Evolutionary conservation across 2,888 invertebrate genomes (phyloP).

Genomic region (Linnaemya tessellans): DNA sequence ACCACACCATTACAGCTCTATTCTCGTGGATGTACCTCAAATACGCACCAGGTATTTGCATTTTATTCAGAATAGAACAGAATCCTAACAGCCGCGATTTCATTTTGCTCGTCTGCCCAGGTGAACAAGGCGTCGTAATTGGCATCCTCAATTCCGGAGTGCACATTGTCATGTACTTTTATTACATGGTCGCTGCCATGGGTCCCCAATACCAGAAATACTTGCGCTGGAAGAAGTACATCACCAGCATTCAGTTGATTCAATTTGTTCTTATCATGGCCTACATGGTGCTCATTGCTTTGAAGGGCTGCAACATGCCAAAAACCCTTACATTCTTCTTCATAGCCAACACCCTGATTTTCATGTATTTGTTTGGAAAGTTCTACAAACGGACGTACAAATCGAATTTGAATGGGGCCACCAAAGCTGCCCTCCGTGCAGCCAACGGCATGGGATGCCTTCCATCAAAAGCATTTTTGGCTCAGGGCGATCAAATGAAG

Average conservation of each 20-base stretch:
- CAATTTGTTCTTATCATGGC: slow-evolving; percentile 88
- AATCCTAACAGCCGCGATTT: background rate
- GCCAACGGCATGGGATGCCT: slow-evolving; percentile 80
- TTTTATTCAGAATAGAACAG: no score
- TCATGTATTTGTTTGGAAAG: slow-evolving; percentile 85
- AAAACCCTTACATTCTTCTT: slow-evolving; percentile 85
- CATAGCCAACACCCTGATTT: slow-evolving; percentile 84
- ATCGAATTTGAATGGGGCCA: slow-evolving; percentile 76
- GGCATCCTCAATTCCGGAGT: slow-evolving; percentile 84
- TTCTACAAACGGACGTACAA: slow-evolving; percentile 86
- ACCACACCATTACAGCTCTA: slow-evolving; percentile 91
- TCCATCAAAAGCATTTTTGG: slow-evolving; percentile 76
- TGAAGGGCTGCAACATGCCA: slow-evolving; percentile 85
- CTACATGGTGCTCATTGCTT: slow-evolving; percentile 85
- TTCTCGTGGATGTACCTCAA: slow-evolving; percentile 92
- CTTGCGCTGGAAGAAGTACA: slow-evolving; percentile 85
- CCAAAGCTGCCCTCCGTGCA: slow-evolving; percentile 77
- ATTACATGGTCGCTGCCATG: slow-evolving; percentile 84
- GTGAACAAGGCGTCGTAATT: slow-evolving; percentile 84
- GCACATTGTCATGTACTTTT: slow-evolving; percentile 85
- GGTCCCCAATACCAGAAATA: slow-evolving; percentile 84
- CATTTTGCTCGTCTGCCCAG: slow-evolving; percentile 68
- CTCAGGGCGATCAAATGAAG: slow-evolving; percentile 79
- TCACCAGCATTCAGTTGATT: slow-evolving; percentile 84
- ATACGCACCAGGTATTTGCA: slow-evolving; percentile 87